Base-by-base conservation (phyloP, 2,888 invertebrate genomes). In the Zelleria hepariella region DNA sequence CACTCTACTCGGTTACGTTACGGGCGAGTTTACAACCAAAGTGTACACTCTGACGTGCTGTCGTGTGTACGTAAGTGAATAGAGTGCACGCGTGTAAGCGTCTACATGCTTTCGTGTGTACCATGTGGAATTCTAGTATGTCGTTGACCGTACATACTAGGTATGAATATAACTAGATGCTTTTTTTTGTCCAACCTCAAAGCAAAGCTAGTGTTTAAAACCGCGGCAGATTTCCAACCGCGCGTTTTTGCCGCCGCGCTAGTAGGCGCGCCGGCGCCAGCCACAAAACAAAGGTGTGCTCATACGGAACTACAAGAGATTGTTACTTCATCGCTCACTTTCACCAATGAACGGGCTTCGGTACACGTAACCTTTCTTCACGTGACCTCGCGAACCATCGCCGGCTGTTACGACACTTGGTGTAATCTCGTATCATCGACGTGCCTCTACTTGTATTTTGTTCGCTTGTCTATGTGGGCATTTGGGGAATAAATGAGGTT, bases 321-420 rank as follows among this genome's bases (percentile, higher is more conserved):
- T 64, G 67, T 71, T 75, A 68, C 67, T 67, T 70, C 66, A 71
- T 61, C 62, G 53, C 72, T 58, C 24, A 51, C 82, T 84, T 83
- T 82, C 82, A 74, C 82, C 74, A 53, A 57, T 62, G 58, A 60
- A 62, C 59, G 58, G 57, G 58, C 60, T 59, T 58, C 55, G 25
- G 55, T 23, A 53, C 58, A 69, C 69, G 74, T 80, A 82, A 83
- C 80, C 80, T 83, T 81, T 78, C 75, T 74, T 71, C 65, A 62
- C 56, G 64, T 72, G 78, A 83, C 78, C 80, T 65, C 72, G 70
- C 77, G 76, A 78, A 75, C 79, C 24, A 53, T 53, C 25, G 23
- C 53, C n/a, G 25, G 23, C 53, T 53, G n/a, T 72, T 74, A 74
- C 65, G 69, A 62, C 68, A 73, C 63, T 15, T 5, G 32, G 32